These are phyloP conservation scores for Drosophila nigromelanica DNA, from an alignment of 1,140 invertebrate species.

Conservation along the genomic window DNA sequence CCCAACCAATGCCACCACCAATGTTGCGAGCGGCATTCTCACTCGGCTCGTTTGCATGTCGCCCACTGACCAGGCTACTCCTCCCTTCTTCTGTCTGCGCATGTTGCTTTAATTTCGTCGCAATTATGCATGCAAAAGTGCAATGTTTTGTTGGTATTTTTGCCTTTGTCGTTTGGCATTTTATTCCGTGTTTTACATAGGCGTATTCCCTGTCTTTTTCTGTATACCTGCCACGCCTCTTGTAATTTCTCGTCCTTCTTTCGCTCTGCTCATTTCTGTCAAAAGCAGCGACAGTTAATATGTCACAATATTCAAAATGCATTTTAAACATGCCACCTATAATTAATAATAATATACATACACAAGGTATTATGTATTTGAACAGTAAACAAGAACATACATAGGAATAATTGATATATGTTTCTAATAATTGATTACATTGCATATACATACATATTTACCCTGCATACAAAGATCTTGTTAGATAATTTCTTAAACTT, in stretches of 20 bases:
- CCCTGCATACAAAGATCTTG: too few relatives aligned
- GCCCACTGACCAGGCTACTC: slow-evolving; percentile 16
- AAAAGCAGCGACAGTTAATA: slow-evolving; percentile 65
- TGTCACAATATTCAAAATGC: slow-evolving; percentile 71
- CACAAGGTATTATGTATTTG: slow-evolving; percentile 11
- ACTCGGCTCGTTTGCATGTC: slow-evolving; percentile 62
- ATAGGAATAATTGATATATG: slow-evolving; percentile 23
- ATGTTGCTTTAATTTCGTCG: slow-evolving; percentile 77
- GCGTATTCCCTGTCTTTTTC: slow-evolving; percentile 16
- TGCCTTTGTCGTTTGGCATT: slow-evolving; percentile 59
- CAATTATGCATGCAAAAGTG: slow-evolving; percentile 81
- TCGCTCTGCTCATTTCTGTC: slow-evolving; percentile 8
- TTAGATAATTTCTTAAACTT: too few relatives aligned
- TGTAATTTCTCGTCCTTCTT: not conserved
- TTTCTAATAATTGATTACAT: slow-evolving; percentile 7
- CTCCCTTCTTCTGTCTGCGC: slow-evolving; percentile 39
- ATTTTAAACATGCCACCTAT: slow-evolving; percentile 48
- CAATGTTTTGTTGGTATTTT: slow-evolving; percentile 75
- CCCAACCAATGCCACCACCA: slow-evolving; percentile 19
- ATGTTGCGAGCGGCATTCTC: not conserved
- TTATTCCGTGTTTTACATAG: slow-evolving; percentile 64
- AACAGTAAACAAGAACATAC: not conserved
- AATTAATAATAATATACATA: slow-evolving; percentile 53
- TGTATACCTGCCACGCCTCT: not conserved
- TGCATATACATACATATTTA: not conserved